Conservation (phyloP, 2,797 vertebrate species). For the Chelidonichthys spinosus region DNA sequence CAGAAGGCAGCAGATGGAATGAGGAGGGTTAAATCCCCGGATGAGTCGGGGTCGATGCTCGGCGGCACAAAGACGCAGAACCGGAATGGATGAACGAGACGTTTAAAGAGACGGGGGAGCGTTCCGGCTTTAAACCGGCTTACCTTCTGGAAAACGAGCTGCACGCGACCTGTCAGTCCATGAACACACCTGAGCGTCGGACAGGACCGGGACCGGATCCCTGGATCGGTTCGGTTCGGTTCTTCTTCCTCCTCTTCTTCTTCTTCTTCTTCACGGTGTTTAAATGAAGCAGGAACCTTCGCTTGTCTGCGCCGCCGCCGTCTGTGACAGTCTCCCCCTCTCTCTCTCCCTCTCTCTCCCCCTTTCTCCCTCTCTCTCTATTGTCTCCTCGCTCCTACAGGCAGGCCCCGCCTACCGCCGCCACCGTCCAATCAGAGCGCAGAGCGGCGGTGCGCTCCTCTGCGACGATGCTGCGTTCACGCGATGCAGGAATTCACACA, state of each 20-base stretch:
- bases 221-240: not conserved
- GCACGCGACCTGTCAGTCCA: slow-evolving; percentile 63
- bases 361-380: slow-evolving; percentile 48
- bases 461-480: slow-evolving; percentile 22
- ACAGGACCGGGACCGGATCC: not conserved
- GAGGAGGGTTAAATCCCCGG: not conserved
- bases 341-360: slow-evolving; percentile 38
- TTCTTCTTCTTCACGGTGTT: not conserved
- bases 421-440: slow-evolving; percentile 69
- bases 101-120: not conserved
- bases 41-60: not conserved
- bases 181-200: not conserved
- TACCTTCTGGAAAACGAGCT: slow-evolving; percentile 57
- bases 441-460: slow-evolving; percentile 44
- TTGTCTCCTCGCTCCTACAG: slow-evolving; percentile 72
- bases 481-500: not conserved
- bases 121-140: slow-evolving; percentile 6
- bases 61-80: not conserved
- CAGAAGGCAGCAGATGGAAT: not conserved
- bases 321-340: slow-evolving; percentile 11
- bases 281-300: not conserved
- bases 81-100: not conserved
- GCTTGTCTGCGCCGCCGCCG: not conserved
- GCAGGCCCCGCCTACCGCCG: slow-evolving; percentile 56
- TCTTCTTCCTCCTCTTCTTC: no score